These are phyloP conservation scores for Apostichopus leukothele DNA, from an alignment of 53 echinoderm and acorn worm genomes.

Conservation along the genomic window DNA sequence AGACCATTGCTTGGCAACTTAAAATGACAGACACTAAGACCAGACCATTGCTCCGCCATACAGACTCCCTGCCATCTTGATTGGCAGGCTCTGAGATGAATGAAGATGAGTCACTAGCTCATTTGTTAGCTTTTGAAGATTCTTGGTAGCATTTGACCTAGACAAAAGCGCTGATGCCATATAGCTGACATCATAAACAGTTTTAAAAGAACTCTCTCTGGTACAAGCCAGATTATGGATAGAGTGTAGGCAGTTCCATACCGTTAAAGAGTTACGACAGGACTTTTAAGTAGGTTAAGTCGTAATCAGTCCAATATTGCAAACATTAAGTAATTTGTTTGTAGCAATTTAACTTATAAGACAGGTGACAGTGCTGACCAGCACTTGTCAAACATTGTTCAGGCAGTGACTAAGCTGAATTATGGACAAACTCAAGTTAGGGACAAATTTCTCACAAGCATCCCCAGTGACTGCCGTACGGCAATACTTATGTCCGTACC, in stretches of 20 bases:
- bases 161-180: no score
- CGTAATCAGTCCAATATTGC: background rate
- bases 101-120: no score
- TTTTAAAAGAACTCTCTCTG: no score
- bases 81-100: background rate
- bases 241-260: background rate
- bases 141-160: no score
- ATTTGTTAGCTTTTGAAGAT: no score
- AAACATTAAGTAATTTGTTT: background rate
- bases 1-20: no score
- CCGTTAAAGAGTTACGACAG: background rate
- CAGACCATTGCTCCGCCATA: background rate
- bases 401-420: constrained; percentile 18
- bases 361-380: constrained; percentile 44
- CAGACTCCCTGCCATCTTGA: background rate
- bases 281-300: background rate
- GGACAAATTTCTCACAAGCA: constrained; percentile 30
- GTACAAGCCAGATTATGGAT: no score
- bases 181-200: no score
- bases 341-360: background rate
- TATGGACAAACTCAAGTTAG: constrained; percentile 50
- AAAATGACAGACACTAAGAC: background rate
- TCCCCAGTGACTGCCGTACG: constrained; percentile 48
- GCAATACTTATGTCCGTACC: constrained; percentile 51
- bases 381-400: constrained; percentile 36